These are phyloP conservation scores for Sciurus vulgaris DNA, from an alignment of 2,797 vertebrate genomes.

Conservation along the genomic window DNA sequence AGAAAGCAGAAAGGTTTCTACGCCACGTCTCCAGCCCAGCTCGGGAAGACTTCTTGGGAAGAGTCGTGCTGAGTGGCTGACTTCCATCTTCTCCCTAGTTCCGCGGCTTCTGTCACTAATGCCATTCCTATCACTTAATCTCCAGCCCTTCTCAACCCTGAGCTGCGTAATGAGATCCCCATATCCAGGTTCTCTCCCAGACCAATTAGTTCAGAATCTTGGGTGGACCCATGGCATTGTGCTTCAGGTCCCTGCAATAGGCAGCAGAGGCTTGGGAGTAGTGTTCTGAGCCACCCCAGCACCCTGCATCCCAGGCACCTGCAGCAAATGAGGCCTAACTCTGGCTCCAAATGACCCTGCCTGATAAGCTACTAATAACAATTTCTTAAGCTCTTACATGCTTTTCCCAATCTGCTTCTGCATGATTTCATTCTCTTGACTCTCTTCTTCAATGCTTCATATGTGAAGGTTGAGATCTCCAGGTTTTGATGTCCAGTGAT, in stretches of 20 bases:
- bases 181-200: background rate
- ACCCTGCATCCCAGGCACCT: rapidly evolving
- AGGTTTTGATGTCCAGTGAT: background rate
- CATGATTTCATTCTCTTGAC: background rate
- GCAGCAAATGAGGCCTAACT: background rate
- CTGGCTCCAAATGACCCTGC: rapidly evolving
- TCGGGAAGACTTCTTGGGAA: background rate
- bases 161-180: background rate
- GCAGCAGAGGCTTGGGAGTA: background rate
- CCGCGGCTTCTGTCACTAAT: background rate
- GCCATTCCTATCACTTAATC: background rate
- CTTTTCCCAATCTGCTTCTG: background rate
- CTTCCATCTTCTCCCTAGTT: background rate
- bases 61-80: background rate
- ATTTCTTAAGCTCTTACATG: background rate
- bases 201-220: background rate
- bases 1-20: background rate
- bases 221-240: background rate
- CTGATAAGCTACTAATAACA: background rate
- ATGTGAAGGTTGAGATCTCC: background rate
- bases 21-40: background rate
- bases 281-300: background rate
- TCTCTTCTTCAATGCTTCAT: background rate
- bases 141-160: background rate
- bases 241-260: background rate